Conservation (phyloP, 1,140 invertebrate genomes). For the Pectinophora gossypiella region DNA sequence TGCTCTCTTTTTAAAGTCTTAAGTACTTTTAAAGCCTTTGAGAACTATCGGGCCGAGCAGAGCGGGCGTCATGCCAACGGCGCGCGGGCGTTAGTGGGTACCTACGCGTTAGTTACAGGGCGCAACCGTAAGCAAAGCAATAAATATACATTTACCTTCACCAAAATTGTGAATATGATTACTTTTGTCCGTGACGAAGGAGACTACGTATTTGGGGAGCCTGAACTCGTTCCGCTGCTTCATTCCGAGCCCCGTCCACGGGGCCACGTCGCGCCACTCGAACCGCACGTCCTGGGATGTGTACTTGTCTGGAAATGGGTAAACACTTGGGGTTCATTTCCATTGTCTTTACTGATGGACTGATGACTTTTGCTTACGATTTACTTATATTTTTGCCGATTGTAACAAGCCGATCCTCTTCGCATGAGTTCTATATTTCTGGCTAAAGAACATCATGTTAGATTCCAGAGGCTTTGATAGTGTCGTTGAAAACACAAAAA, state of each 20-base stretch:
- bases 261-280: conserved; percentile 74
- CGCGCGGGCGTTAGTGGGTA: conserved; percentile 36
- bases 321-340: too few species aligned
- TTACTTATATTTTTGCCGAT: too few species aligned
- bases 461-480: too few species aligned
- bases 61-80: conserved; percentile 48
- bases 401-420: too few species aligned
- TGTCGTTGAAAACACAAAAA: too few species aligned
- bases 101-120: conserved; percentile 38
- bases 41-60: conserved; percentile 37
- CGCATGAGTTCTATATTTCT: too few species aligned
- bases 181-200: conserved; percentile 75
- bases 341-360: too few species aligned
- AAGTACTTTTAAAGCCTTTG: too few species aligned
- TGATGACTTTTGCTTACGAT: too few species aligned
- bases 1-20: too few species aligned
- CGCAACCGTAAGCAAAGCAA: conserved; percentile 70
- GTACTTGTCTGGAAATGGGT: conserved; percentile 74
- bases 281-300: conserved; percentile 76
- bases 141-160: conserved; percentile 76
- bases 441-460: too few species aligned
- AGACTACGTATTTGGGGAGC: conserved; percentile 78
- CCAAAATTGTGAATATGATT: conserved; percentile 77
- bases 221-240: conserved; percentile 74
- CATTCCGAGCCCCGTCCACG: conserved; percentile 62